Evolutionary conservation across 64 coral and sea anemone genomes (phyloP), one percentile per base, ranked within the genome.

Genomic region (Montipora cactus): DNA sequence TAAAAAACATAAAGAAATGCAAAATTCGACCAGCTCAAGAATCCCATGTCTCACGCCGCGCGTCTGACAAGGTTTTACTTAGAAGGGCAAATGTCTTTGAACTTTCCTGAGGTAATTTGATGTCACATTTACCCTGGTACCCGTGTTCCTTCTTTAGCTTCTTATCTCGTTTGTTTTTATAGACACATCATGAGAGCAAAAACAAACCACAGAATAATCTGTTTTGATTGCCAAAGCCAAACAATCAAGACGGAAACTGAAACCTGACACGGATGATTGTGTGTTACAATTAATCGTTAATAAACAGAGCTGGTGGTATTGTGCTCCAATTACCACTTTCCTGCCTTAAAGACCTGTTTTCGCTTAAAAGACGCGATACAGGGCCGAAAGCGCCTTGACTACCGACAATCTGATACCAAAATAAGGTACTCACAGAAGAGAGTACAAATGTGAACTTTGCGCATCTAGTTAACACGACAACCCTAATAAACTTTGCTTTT

Each of bases 71-170:
- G 16, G 46, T n/a, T 49, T 45, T 0, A 50, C 8, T 21, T 4
- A 14, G 64, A 46, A n/a, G 58, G 66, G 82, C 82, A 85, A 85
- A 11, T 84, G 44, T 47, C 61, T 81, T 61, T 44, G 59, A 71
- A 68, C 46, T 85, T 14, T 71, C 82, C 82, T 85, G 82, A 85
- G 82, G 82, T 85, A 85, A 85, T 85, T 85, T 85, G 82, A 85
- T 85, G 82, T 85, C 82, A 85, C 82, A 14, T 67, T 45, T 15
- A 67, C 61, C 44, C 81, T 3, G 82, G 82, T 85, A 85, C 82
- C 82, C 45, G 82, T 46, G 82, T 50, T 85, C 82, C 44, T 46
- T 70, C 82, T 85, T 85, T 85, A 85, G 82, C 62, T 78, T 49
- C 82, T 85, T 85, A 70, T 70, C 82, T 85, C 66, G 44, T 49